Evolutionary conservation across 1,140 invertebrate species (phyloP), one percentile per base, ranked within the genome.

Genomic region (Cryptotermes secundus): DNA sequence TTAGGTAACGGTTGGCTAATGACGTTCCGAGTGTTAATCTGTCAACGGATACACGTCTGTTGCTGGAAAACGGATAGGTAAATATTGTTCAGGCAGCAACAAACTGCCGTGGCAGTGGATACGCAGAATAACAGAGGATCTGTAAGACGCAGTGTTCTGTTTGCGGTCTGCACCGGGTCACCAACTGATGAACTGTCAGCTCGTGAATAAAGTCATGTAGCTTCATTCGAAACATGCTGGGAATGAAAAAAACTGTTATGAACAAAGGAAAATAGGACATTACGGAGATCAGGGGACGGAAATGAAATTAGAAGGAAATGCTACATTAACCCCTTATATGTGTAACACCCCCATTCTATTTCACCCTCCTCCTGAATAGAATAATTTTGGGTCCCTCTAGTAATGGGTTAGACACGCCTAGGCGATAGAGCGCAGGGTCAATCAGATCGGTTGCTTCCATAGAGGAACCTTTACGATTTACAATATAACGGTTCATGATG

Each of bases 331-430:
- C 59, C 45, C 59, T 72, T 72, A 72, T n/a, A 31, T 72, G 26
- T 72, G 26, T n/a, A n/a, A 31, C 59, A 72, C 4, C 59, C 45
- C 59, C 59, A 31, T 72, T 72, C 26, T 72, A 31, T 72, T 59
- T 72, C 59, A 14, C n/a, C 26, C 59, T 72, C 26, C n/a, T n/a
- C 53, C 26, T 31, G 38, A 38, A 31, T 7, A 72, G 59, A n/a
- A 72, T 72, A 31, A 72, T 3, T 9, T 3, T 16, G 59, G 59
- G n/a, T 9, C 59, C 59, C 59, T 72, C 59, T 72, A 72, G 59
- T n/a, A 72, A 72, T 72, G 59, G 31, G 59, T 72, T 72, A 72
- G 59, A 72, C 59, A 72, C 59, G 59, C 59, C 59, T 72, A 31
- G 59, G 59, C 59, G 14, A 72, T 72, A 72, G 0, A 72, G 9